Evolutionary conservation across 2,797 vertebrate genomes (phyloP), one percentile per base, ranked within the genome.

Genomic region (Anguilla megastoma): DNA sequence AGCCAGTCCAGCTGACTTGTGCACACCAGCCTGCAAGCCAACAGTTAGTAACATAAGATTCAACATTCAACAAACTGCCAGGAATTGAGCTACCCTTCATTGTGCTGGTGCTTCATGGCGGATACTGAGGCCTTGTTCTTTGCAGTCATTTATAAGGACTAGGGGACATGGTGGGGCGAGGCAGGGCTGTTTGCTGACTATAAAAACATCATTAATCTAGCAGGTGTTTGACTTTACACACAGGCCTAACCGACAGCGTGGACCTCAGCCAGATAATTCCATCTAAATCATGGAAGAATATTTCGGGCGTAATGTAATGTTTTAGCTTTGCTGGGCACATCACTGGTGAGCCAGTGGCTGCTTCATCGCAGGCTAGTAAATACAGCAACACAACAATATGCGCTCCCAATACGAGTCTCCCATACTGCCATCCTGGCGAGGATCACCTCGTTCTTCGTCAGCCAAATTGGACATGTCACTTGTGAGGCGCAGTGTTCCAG

Each of bases 141-240:
- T 91, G 88, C 82, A 92, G 90, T 90, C 90, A 92, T 93, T 92
- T 92, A 90, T 94, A 88, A 93, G 90, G 86, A 86, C 87, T 80
- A 87, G 88, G 90, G 82, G 89, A 63, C 52, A 84, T 85, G 89
- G 92, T 86, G 92, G 89, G 86, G 54, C 87, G 89, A 71, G 90
- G 89, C 92, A 94, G 92, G 94, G 90, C 86, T 85, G 36, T 92
- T 87, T 86, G 92, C 92, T 94, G 95, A 94, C 92, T 89, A 90
- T 91, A 92, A 90, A 94, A 93, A 93, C 93, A 93, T 90, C 92
- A 93, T 95, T 94, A 94, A 96, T 95, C 93, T 91, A 92, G 93
- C 94, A 95, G 94, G 94, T 95, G 95, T 94, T 92, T 95, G 91
- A 93, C 91, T 91, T 92, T 92, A 93, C 91, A 41, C 90, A 93